Percentiles rank a stretch among this genome's conserved stretches.
Conservation (phyloP, 2,113 vertebrate genomes). For the Lasiurus cinereus region DNA sequence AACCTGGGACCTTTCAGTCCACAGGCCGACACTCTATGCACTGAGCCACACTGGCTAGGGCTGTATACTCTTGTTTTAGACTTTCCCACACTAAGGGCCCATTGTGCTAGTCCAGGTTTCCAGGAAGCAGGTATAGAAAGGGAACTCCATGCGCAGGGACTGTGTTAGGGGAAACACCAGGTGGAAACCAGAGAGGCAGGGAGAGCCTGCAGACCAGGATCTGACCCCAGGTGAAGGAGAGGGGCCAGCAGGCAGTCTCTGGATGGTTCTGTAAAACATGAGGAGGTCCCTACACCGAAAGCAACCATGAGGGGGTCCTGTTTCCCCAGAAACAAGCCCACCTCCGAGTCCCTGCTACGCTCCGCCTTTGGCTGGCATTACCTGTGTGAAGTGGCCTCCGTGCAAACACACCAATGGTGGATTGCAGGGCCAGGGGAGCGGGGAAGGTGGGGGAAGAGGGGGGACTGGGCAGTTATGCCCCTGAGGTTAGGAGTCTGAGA, state of each 20-base stretch:
- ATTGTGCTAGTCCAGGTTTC: not conserved
- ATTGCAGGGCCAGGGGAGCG: not conserved
- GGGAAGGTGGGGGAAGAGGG: rapidly evolving
- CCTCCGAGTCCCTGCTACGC: not conserved
- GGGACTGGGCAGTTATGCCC: rapidly evolving
- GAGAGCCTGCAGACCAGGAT: not conserved
- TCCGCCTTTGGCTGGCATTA: not conserved
- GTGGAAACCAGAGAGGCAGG: not conserved
- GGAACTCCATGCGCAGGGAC: not conserved
- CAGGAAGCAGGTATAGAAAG: not conserved
- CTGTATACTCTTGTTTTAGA: not conserved
- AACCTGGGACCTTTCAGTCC: too few species aligned
- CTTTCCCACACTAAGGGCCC: not conserved
- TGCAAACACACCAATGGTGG: rapidly evolving
- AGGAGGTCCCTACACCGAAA: not conserved
- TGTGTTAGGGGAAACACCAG: not conserved
- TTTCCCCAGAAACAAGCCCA: not conserved
- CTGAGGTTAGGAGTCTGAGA: not conserved
- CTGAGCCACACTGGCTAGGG: too few species aligned
- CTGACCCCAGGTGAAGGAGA: not conserved
- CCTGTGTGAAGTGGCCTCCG: rapidly evolving
- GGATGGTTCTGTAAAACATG: not conserved
- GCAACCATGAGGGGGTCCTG: not conserved
- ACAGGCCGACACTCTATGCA: too few species aligned
- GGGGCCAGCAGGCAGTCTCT: not conserved